These are phyloP conservation scores for Vanessa atalanta DNA, from an alignment of 1,140 invertebrate species.

Conservation along the genomic window DNA sequence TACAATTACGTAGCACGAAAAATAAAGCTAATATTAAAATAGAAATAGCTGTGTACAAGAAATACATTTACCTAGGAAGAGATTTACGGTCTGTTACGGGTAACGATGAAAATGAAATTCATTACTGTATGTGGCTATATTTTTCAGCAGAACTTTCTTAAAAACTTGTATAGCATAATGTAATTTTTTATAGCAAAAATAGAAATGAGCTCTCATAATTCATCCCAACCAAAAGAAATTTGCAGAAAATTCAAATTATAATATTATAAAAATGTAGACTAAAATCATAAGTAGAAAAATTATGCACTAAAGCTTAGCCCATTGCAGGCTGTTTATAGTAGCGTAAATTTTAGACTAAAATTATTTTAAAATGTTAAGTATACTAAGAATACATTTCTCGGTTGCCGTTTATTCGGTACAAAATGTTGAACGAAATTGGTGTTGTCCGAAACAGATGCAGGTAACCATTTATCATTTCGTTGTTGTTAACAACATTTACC, in stretches of 20 bases:
- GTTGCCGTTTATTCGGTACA: constrained; percentile 11
- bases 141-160: not conserved
- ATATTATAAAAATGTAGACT: not conserved
- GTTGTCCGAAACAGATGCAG: constrained; percentile 40
- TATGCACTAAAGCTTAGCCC: constrained; percentile 9
- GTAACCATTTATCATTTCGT: constrained; percentile 51
- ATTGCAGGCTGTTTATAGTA: constrained; percentile 5
- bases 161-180: not conserved
- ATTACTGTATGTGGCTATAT: too few species aligned
- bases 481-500: constrained; percentile 56
- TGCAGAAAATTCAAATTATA: not conserved
- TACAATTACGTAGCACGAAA: too few species aligned
- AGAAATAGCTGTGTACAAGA: too few species aligned
- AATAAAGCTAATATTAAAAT: too few species aligned
- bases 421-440: constrained; percentile 22
- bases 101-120: too few species aligned
- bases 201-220: not conserved
- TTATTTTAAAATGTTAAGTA: constrained; percentile 8
- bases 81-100: too few species aligned
- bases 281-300: constrained; percentile 11
- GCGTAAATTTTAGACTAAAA: not conserved
- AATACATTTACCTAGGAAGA: too few species aligned
- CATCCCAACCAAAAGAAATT: not conserved
- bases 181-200: not conserved
- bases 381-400: not conserved